Base-by-base conservation (phyloP, 2,113 vertebrate genomes). In the Aspiorhynchus laticeps region DNA sequence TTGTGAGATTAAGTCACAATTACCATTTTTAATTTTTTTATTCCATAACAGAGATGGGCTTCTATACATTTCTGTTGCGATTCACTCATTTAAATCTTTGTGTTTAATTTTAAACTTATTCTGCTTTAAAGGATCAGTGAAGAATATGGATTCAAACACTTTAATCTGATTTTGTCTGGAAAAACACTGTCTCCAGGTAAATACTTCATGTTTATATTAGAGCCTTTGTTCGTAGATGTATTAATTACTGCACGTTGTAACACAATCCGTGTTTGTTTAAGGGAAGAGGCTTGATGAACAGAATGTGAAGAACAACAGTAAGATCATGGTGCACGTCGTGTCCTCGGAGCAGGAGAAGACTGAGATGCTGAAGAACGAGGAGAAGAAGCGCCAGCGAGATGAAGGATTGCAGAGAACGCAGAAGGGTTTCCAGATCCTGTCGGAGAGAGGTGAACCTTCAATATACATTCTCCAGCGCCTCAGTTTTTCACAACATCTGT, bases 391-490 rank as follows among this genome's bases (percentile, higher is more conserved):
- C 36, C 94, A 92, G 48, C 93, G 96, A 36, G 95, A 94, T 14
- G 93, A 95, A 88, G 96, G 93, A 26, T 88, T 98, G 87, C 94
- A 96, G 92, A 96, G 97, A 84, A 97, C 97, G 0, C 95, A 95
- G 84, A 96, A 96, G 36, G 97, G 97, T 0, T 95, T 98, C 83
- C 95, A 98, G 94, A 98, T 99, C 76, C 95, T 99, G 41, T 97
- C 97, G 0, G 95, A 97, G 88, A 96, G 97, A 96, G 97, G 98
- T 96, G 75, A 87, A 15, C 31, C 48, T 31, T 11, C 41, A 69
- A 15, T 15, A 38, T 38, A 38, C 5, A n/a, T n/a, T n/a, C n/a
- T n/a, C n/a, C n/a, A n/a, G n/a, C n/a, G n/a, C n/a, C n/a, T n/a
- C n/a, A n/a, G n/a, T n/a, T n/a, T n/a, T n/a, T n/a, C n/a, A n/a